These are phyloP conservation scores for Ennomos erosarius DNA, from an alignment of 2,888 invertebrate species.

Conservation along the genomic window DNA sequence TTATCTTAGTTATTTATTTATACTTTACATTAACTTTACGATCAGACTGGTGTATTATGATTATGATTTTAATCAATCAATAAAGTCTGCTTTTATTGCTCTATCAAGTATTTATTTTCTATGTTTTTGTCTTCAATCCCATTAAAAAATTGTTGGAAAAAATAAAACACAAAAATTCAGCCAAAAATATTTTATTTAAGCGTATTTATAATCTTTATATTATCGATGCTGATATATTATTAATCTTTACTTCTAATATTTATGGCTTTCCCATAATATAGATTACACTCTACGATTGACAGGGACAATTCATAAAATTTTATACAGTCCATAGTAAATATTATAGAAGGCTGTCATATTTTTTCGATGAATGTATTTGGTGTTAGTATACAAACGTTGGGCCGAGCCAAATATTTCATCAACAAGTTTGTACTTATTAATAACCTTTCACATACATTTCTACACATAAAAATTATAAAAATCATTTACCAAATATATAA, in stretches of 20 bases:
- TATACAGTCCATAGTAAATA: conserved; percentile 38
- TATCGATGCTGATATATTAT: conserved; percentile 84
- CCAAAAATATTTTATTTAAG: conserved; percentile 86
- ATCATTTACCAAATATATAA: conserved; percentile 72
- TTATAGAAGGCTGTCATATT: conserved; percentile 55
- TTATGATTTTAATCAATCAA: conserved; percentile 36
- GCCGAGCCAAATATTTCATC: conserved; percentile 67
- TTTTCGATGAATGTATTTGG: conserved; percentile 57
- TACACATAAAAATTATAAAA: conserved; percentile 62
- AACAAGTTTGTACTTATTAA: conserved; percentile 79
- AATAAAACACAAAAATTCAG: conserved; percentile 75
- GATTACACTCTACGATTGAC: conserved; percentile 64
- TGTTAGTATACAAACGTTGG: conserved; percentile 69
- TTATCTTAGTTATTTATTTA: conserved; percentile 32
- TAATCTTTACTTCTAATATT: conserved; percentile 80
- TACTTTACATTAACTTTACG: conserved; percentile 32
- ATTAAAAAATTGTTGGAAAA: too few species aligned
- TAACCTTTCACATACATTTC: conserved; percentile 59
- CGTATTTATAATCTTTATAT: conserved; percentile 85
- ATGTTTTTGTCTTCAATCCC: conserved; percentile 29
- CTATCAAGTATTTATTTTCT: background rate
- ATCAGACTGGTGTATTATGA: conserved; percentile 38
- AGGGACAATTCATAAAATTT: conserved; percentile 62
- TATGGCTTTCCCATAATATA: conserved; percentile 72
- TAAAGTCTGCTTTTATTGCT: conserved; percentile 36